A percentile compares a stretch with the other conserved stretches of the same genome.
Conservation (phyloP, 2,888 invertebrate genomes). For the Ichneumoninae sp. region DNA sequence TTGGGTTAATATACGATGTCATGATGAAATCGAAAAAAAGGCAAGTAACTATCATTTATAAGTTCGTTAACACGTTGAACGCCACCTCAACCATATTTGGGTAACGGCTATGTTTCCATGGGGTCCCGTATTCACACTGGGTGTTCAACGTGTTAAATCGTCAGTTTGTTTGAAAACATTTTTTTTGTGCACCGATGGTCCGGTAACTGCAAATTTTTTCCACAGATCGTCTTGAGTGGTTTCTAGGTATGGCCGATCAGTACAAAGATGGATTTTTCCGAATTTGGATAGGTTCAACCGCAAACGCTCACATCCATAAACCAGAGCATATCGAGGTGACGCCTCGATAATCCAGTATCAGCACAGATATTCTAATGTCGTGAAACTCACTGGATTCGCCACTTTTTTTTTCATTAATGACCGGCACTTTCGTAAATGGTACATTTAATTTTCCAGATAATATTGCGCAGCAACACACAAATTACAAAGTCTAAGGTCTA, state of each 20-base stretch:
- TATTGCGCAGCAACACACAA: conserved; percentile 83
- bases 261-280: conserved; percentile 71
- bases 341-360: not conserved
- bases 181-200: no score
- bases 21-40: conserved; percentile 61
- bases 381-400: no score
- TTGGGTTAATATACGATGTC: conserved; percentile 67
- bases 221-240: conserved; percentile 72
- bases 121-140: no score
- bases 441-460: conserved; percentile 72
- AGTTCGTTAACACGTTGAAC: not conserved
- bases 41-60: conserved; percentile 57
- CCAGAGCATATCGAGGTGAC: conserved; percentile 76
- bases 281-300: conserved; percentile 69
- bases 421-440: not conserved
- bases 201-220: not conserved
- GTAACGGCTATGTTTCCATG: no score
- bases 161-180: not conserved
- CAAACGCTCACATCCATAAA: conserved; percentile 70
- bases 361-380: no score
- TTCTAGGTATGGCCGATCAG: conserved; percentile 63
- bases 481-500: conserved; percentile 84
- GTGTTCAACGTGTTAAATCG: not conserved
- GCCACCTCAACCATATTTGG: no score
- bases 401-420: no score